Base-by-base conservation (phyloP, 2,888 invertebrate species). In the Piscicola geometra region DNA sequence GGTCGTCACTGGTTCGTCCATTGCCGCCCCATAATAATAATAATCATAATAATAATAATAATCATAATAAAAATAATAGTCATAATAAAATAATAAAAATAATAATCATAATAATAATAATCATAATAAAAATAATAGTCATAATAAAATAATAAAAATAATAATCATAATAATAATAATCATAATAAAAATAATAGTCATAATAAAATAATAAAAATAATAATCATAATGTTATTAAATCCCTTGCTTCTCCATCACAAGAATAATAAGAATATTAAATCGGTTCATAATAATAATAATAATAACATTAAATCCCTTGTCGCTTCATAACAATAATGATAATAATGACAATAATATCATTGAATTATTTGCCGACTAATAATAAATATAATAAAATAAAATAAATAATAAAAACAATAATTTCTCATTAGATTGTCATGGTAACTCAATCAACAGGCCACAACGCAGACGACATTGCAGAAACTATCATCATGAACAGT, bases 401-500 rank as follows among this genome's bases (percentile, higher is more conserved):
- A n/a, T n/a, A n/a, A n/a, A n/a, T n/a, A n/a, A n/a, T n/a, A n/a
- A n/a, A n/a, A n/a, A n/a, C n/a, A n/a, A n/a, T n/a, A n/a, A n/a
- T n/a, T n/a, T n/a, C n/a, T n/a, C n/a, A n/a, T n/a, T n/a, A n/a
- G n/a, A n/a, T n/a, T n/a, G n/a, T n/a, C n/a, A n/a, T n/a, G n/a
- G n/a, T n/a, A n/a, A n/a, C n/a, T n/a, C n/a, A n/a, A n/a, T n/a
- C n/a, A 32, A 21, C 41, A 84, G 85, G 88, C 66, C 88, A 88
- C 81, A 88, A 88, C 83, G 88, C 88, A 47, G 88, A 88, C 88
- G 99, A 99, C 84, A 93, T 98, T 81, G 99, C 99, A 0, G 99
- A 99, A 86, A 99, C 99, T 5, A 93, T 98, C 32, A 85, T 98
- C 21, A 98, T 98, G 97, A 98, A 98, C 88, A 90, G 86, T 86